Conservation (phyloP, 2,797 vertebrate genomes). For the Zalophus californianus region DNA sequence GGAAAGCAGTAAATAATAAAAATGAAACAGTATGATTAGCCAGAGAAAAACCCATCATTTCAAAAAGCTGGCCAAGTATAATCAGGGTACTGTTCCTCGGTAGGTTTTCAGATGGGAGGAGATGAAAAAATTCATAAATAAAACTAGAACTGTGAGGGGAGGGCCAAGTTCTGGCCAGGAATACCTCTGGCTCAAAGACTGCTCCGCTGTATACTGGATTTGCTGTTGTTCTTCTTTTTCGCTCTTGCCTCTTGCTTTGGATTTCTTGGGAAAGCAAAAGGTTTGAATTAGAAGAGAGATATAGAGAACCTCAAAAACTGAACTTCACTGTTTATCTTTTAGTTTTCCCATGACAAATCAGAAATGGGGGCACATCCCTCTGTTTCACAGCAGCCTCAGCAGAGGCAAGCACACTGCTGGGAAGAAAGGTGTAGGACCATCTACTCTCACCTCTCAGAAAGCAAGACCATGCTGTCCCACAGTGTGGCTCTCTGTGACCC, state of each 20-base stretch:
- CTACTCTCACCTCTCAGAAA: background rate
- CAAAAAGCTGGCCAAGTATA: conserved; percentile 18
- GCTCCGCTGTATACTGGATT: conserved; percentile 99
- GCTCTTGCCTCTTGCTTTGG: conserved; percentile 98
- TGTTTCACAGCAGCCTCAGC: background rate
- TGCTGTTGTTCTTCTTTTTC: conserved; percentile 98
- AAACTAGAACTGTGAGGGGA: background rate
- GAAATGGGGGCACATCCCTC: background rate
- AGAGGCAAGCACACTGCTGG: background rate
- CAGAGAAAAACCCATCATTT: background rate
- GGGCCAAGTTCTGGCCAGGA: background rate
- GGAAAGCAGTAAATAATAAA: conserved; percentile 12
- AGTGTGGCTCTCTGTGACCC: background rate
- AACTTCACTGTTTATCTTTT: conserved; percentile 40
- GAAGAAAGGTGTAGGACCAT: background rate
- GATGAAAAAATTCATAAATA: background rate
- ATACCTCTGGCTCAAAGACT: conserved; percentile 98
- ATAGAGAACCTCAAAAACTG: conserved; percentile 41
- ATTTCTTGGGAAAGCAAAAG: conserved; percentile 92
- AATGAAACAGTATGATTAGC: conserved; percentile 46
- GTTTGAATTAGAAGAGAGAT: conserved; percentile 78
- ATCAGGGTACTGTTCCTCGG: background rate
- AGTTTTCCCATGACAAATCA: conserved; percentile 10
- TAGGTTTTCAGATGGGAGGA: background rate
- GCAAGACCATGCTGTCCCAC: background rate